A percentile compares a stretch with the other conserved stretches of the same genome.
Evolutionary conservation across 2,113 vertebrate genomes (phyloP).

Genomic region (Scytalopus superciliaris): DNA sequence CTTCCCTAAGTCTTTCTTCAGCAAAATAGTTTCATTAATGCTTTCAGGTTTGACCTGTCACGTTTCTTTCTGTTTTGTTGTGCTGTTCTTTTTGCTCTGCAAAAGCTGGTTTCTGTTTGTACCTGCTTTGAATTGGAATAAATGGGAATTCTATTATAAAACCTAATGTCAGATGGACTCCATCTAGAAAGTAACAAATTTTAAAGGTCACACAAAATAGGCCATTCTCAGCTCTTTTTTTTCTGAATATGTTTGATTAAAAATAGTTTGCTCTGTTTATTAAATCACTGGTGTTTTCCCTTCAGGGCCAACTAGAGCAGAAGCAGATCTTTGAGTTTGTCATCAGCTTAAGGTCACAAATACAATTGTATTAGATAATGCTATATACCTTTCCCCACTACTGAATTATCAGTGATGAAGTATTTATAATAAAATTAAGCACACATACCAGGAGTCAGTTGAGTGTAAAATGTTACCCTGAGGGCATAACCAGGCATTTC

Average conservation of each 20-base stretch:
- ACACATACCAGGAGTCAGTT: not conserved
- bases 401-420: not conserved
- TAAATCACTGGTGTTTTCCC: constrained; percentile 11
- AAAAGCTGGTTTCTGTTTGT: not conserved
- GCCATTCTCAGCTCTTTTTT: not conserved
- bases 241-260: not conserved
- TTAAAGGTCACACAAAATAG: constrained; percentile 52
- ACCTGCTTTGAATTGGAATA: not conserved
- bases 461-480: not conserved
- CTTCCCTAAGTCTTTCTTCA: not conserved
- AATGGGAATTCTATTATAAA: constrained; percentile 15
- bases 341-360: not conserved
- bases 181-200: constrained; percentile 24
- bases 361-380: not conserved
- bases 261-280: constrained; percentile 31
- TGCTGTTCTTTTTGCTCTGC: not conserved
- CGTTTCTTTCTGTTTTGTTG: not conserved
- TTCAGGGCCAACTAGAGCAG: not conserved
- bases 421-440: constrained; percentile 13
- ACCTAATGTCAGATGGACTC: not conserved
- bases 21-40: not conserved
- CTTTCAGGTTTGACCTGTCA: not conserved
- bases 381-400: not conserved
- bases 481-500: not conserved
- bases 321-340: not conserved